Base-by-base conservation (phyloP, 2,113 vertebrate species). In the Neolamprologus sp. region DNA sequence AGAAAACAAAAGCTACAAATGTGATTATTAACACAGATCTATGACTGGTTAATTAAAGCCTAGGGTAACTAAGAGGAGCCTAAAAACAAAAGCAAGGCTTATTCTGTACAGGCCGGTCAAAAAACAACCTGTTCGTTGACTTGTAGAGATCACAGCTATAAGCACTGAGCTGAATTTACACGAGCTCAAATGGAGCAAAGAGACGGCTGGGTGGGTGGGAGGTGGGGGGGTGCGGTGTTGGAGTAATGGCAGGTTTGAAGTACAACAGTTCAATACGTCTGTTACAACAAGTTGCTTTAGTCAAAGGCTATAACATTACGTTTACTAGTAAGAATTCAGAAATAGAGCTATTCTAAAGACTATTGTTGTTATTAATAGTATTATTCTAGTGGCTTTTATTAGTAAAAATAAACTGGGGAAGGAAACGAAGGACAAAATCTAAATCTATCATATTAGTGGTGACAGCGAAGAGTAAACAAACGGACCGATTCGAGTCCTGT, bases 181-280 rank as follows among this genome's bases (percentile, higher is more conserved):
- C 87, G 71, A 91, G 89, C 83, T 91, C 84, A 86, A 81, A 88
- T 71, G 86, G 83, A 90, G 93, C 90, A 86, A 53, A 57, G 55
- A 85, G 90, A 80, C n/a, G 86, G 78, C n/a, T 51, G 53, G 35
- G 80, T 12, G 14, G 19, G 13, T 5, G 54, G 6, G n/a, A 1
- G 19, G 51, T 0, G 47, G n/a, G 17, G 26, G 80, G 26, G 23
- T 28, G 86, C 4, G 68, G 73, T 58, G 93, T 91, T 85, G 55
- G 92, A 95, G 88, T 89, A 93, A 94, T 93, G 89, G 87, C 86
- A 93, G 95, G 88, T 86, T 93, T 87, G 88, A 87, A 93, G 92
- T 88, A 91, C 88, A 94, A 93, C 93, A 92, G 88, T 91, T 94
- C 90, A 91, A 92, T 95, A 90, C 87, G 86, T 94, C 87, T 94